phyloP scores from a whole-genome alignment of 2,797 vertebrate genomes.

The Glossophaga mutica region DNA sequence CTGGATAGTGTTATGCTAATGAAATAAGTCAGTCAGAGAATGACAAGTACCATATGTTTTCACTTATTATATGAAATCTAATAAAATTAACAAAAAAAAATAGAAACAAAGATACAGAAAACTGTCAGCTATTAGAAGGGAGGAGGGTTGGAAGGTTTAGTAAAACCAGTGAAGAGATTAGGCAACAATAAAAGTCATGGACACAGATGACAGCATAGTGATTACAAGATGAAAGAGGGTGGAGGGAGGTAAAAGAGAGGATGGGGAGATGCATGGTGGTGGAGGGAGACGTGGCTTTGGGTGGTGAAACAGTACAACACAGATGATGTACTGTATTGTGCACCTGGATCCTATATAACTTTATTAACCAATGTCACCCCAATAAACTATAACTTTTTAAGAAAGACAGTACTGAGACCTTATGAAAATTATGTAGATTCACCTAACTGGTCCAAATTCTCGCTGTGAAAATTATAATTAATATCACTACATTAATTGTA shows the following conservation, averaged over 20 bases:
- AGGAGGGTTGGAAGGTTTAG: background rate
- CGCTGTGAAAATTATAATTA: slow-evolving; percentile 17
- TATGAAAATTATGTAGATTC: background rate
- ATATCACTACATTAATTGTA: background rate
- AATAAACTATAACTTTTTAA: background rate
- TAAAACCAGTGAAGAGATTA: background rate
- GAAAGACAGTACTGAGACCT: background rate
- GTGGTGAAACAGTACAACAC: background rate
- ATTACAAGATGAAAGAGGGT: background rate
- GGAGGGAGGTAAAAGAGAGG: background rate
- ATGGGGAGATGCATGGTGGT: background rate
- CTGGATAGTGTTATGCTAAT: background rate
- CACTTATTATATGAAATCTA: background rate
- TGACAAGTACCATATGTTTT: background rate
- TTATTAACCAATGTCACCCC: background rate
- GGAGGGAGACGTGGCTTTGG: background rate
- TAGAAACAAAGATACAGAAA: background rate
- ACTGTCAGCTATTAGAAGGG: background rate
- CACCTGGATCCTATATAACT: background rate
- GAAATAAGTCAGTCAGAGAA: background rate
- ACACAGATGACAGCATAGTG: background rate
- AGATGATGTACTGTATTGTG: background rate
- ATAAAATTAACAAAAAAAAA: background rate
- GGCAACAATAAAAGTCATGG: background rate
- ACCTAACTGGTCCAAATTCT: background rate